These are phyloP conservation scores for Allobates femoralis DNA, from an alignment of 2,797 vertebrate species.

Conservation along the genomic window DNA sequence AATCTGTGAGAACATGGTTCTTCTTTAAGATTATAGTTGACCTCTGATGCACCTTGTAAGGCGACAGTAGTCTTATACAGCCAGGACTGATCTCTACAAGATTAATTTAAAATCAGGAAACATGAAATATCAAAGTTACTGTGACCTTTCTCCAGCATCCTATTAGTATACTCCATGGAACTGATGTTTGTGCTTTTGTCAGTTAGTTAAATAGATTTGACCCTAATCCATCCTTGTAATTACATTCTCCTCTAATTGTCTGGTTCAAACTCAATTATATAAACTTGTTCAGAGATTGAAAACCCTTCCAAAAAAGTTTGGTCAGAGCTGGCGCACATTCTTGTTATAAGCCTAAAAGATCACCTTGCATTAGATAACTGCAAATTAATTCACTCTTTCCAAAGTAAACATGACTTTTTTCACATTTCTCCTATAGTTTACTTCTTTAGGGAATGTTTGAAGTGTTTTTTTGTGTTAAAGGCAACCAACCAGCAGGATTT, in stretches of 20 bases:
- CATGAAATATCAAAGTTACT: not conserved
- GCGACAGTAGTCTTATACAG: not conserved
- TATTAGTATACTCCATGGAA: conserved; percentile 46
- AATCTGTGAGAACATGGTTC: not conserved
- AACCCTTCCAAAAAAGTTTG: conserved; percentile 33
- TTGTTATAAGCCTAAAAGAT: not conserved
- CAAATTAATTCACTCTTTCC: not conserved
- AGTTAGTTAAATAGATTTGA: conserved; percentile 34
- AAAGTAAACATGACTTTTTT: not conserved
- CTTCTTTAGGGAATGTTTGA: no score
- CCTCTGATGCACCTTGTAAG: not conserved
- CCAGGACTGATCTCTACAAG: not conserved
- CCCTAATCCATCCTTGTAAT: conserved; percentile 56
- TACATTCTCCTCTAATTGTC: conserved; percentile 51
- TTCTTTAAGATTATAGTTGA: not conserved
- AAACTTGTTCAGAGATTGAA: conserved; percentile 21
- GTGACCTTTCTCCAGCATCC: conserved; percentile 29
- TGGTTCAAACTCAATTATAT: conserved; percentile 32
- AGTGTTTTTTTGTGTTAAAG: no score
- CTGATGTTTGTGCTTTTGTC: conserved; percentile 16
- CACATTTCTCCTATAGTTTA: not conserved
- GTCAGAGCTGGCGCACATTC: not conserved
- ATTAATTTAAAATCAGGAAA: conserved; percentile 31
- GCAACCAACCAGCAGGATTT: no score
- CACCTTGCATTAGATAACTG: not conserved